Evolutionary conservation across 2,797 vertebrate genomes (phyloP).

Genomic region (Sciurus carolinensis): DNA sequence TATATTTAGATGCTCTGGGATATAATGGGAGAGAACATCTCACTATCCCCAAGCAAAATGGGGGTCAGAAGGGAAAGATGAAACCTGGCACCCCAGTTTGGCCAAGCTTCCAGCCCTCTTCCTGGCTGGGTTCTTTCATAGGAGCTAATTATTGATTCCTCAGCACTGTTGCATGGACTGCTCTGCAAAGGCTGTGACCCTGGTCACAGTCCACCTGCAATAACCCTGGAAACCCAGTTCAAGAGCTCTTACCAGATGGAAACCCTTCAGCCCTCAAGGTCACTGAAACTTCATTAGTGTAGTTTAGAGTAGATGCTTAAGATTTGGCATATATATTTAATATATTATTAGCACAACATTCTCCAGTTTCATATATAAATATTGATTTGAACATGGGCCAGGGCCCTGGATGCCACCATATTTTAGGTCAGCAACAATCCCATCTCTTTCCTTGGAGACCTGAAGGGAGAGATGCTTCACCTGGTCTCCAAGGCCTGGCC

Average conservation of each 20-base stretch:
- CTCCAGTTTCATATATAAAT: too few species aligned
- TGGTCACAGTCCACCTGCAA: conserved; percentile 71
- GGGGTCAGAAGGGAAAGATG: conserved; percentile 58
- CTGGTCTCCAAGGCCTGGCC: conserved; percentile 91
- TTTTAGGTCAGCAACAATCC: too few species aligned
- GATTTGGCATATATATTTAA: too few species aligned
- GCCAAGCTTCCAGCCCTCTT: conserved; percentile 71
- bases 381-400: too few species aligned
- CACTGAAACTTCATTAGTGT: too few species aligned
- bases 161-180: conserved; percentile 77
- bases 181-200: conserved; percentile 78
- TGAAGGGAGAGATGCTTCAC: conserved; percentile 95
- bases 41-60: neutral
- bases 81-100: conserved; percentile 63
- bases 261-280: too few species aligned
- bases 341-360: too few species aligned
- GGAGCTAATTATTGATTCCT: conserved; percentile 89
- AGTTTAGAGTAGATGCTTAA: too few species aligned
- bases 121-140: conserved; percentile 60
- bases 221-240: too few species aligned
- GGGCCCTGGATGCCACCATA: too few species aligned
- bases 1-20: neutral
- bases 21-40: neutral
- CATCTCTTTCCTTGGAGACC: conserved; percentile 87
- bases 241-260: too few species aligned